These are phyloP conservation scores for Rhodophaea formosa DNA, from an alignment of 2,888 invertebrate genomes.

Conservation along the genomic window DNA sequence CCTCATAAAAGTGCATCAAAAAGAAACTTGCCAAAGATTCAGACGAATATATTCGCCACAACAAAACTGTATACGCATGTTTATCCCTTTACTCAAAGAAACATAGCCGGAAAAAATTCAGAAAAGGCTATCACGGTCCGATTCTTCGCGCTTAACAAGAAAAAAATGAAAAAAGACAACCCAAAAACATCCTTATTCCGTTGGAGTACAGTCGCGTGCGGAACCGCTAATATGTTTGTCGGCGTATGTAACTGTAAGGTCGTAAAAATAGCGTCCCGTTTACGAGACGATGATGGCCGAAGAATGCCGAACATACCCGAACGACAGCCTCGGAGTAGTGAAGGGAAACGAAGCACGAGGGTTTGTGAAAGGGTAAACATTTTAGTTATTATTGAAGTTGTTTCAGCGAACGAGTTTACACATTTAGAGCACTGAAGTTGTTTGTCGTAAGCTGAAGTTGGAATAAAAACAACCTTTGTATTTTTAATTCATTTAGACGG, in stretches of 20 bases:
- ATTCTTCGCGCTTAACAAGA: constrained; percentile 42
- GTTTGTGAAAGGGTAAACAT: constrained; percentile 22
- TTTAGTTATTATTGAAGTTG: constrained; percentile 12
- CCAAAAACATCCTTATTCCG: constrained; percentile 37
- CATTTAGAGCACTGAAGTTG: neutral
- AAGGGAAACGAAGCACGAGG: constrained; percentile 24
- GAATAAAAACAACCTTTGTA: neutral
- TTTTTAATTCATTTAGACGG: neutral
- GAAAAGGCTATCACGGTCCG: constrained; percentile 61
- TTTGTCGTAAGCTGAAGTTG: neutral
- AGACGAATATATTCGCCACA: constrained; percentile 26
- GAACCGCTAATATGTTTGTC: constrained; percentile 22
- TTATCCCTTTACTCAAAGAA: constrained; percentile 61
- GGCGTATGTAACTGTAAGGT: constrained; percentile 49
- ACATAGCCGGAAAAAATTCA: constrained; percentile 65
- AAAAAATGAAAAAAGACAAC: constrained; percentile 24
- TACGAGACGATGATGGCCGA: constrained; percentile 59
- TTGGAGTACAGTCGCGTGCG: constrained; percentile 24
- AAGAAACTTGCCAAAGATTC: constrained; percentile 16
- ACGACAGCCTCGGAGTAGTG: constrained; percentile 30
- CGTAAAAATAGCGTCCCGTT: constrained; percentile 64
- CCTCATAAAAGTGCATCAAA: constrained; percentile 19
- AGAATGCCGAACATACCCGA: constrained; percentile 55
- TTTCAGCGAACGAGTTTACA: constrained; percentile 1
- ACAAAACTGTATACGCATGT: constrained; percentile 49